These are phyloP conservation scores for Malacoraja senta DNA, from an alignment of 2,797 vertebrate species.

Conservation along the genomic window DNA sequence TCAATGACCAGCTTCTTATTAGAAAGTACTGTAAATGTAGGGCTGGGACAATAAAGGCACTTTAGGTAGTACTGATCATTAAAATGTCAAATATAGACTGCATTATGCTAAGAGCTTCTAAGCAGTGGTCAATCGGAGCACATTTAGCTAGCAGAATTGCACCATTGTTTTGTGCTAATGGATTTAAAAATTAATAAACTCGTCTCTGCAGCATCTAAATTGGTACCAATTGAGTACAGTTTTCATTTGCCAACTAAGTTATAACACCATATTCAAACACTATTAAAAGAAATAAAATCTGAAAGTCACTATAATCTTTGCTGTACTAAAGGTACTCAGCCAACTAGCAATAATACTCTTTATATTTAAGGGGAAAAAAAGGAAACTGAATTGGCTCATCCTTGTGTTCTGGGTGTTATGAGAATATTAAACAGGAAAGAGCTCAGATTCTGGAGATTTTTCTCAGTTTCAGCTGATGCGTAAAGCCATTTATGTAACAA, in stretches of 20 bases:
- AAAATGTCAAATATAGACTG: constrained; percentile 17
- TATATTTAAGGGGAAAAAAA: neutral
- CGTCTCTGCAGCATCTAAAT: neutral
- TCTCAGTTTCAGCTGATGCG: neutral
- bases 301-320: neutral
- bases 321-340: neutral
- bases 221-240: neutral
- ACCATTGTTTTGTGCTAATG: neutral
- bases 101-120: neutral
- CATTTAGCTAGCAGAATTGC: constrained; percentile 8
- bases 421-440: neutral
- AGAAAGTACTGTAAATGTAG: neutral
- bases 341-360: neutral
- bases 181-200: neutral
- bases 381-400: neutral
- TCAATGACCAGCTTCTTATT: no score
- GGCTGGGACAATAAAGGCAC: neutral
- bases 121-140: neutral
- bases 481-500: neutral
- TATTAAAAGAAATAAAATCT: neutral
- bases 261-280: neutral
- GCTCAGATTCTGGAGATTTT: neutral
- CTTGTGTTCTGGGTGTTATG: neutral
- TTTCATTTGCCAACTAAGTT: constrained; percentile 14
- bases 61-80: constrained; percentile 9